A percentile compares a stretch with the other conserved stretches of the same genome.
Evolutionary conservation across 2,113 vertebrate species (phyloP).

Genomic region (Mesembrinibis cayennensis): DNA sequence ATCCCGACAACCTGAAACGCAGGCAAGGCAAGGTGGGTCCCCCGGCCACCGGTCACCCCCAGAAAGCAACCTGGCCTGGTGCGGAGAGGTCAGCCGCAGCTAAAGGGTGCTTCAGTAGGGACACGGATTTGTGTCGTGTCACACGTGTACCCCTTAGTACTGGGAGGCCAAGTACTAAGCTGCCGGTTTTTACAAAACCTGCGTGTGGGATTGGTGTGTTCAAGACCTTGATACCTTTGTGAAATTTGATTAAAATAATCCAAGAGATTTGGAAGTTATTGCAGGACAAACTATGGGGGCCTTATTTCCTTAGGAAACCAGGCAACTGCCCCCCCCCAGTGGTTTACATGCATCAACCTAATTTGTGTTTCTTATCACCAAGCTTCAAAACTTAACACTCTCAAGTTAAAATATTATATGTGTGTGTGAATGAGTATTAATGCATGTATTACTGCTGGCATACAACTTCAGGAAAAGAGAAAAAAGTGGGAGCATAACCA

Average conservation of each 20-base stretch:
- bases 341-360: not conserved
- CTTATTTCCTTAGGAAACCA: not conserved
- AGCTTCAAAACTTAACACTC: not conserved
- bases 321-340: too few species aligned
- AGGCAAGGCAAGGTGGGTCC: not conserved
- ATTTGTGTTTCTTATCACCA: not conserved
- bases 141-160: not conserved
- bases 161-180: not conserved
- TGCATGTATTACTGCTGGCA: not conserved
- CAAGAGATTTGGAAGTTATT: not conserved
- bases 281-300: not conserved
- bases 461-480: not conserved
- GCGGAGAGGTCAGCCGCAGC: not conserved
- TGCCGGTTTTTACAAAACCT: not conserved
- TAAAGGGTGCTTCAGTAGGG: not conserved
- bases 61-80: not conserved
- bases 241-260: not conserved
- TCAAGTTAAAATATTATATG: not conserved
- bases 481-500: not conserved
- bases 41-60: not conserved
- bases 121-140: accelerated
- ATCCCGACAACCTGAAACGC: not conserved
- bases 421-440: not conserved
- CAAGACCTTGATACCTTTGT: not conserved
- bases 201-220: not conserved